Base-by-base conservation (phyloP, 1,140 invertebrate species). In the Aphidius gifuensis region DNA sequence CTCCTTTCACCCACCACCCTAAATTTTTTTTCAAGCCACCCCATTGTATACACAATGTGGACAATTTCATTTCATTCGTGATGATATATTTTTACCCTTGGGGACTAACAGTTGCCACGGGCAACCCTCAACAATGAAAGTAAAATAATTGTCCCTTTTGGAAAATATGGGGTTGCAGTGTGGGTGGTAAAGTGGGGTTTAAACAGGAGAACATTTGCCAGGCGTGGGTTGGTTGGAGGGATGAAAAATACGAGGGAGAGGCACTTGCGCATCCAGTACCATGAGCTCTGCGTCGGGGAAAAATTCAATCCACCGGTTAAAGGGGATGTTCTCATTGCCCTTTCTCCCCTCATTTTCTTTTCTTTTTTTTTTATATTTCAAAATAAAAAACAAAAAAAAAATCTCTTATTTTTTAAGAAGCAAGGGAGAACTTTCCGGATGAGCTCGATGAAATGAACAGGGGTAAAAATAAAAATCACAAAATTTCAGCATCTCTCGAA, bases 301-400 rank as follows among this genome's bases (percentile, higher is more conserved):
- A 80, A 80, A 80, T 79, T 79, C 77, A 79, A 80, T 79, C 74
- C 76, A 69, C 71, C 71, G 69, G 71, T 80, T 79, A 78, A 79
- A 77, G 77, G 74, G 72, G 74, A 79, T 77, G 38, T 42, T 21
- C 40, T 58, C 55, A 58, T 43, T 71, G 67, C 58, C 23, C 55
- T 57, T 46, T 45, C 45, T 38, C 51, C 51, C 56, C 47, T 42
- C 58, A 58, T 43, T 39, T 32, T 45, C 55, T 61, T 68, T 68
- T 49, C 51, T 43, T 46, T 6, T 56, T 51, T 32, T 11, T 44
- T 43, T 57, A 44, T 40, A 40, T 39, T 42, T 54, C 16, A 16
- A 16, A 16, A 16, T 16, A 16, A 16, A 44, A 44, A n/a, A n/a
- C 3, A n/a, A 9, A 46, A 46, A 46, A 46, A n/a, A 46, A 46